These are phyloP conservation scores for Lagorchestes hirsutus DNA, from an alignment of 2,797 vertebrate species.

Conservation along the genomic window DNA sequence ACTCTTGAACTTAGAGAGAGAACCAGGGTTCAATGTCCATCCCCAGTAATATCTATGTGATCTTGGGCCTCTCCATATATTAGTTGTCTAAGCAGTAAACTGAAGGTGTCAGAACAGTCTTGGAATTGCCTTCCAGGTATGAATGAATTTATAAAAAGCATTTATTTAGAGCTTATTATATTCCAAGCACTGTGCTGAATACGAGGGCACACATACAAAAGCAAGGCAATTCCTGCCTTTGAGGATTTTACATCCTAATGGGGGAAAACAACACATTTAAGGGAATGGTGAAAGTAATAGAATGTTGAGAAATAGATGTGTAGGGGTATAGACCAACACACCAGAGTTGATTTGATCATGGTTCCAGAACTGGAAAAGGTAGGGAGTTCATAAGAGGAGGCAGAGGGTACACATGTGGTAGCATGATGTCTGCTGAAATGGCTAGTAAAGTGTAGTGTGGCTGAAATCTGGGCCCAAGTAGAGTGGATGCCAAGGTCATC, in stretches of 20 bases:
- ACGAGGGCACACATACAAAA: background rate
- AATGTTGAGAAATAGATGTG: background rate
- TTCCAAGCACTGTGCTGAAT: background rate
- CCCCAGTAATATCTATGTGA: background rate
- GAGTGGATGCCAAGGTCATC: background rate
- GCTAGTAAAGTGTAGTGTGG: background rate
- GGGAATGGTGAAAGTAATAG: background rate
- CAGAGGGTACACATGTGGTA: background rate
- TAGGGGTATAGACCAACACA: background rate
- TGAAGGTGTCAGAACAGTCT: background rate
- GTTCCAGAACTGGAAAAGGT: background rate
- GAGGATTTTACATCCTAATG: background rate
- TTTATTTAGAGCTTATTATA: background rate
- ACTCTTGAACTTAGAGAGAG: background rate
- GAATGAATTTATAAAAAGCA: background rate
- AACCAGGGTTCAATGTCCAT: background rate
- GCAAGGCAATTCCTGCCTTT: background rate
- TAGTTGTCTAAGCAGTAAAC: background rate
- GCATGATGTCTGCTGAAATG: background rate
- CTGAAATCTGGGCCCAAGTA: background rate
- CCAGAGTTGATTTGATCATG: background rate
- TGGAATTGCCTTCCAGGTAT: background rate
- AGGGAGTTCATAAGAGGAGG: background rate
- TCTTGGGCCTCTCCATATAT: background rate
- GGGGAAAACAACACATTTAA: background rate